Base-by-base conservation (phyloP, 1,140 invertebrate genomes). In the Drosophila suzukii region DNA sequence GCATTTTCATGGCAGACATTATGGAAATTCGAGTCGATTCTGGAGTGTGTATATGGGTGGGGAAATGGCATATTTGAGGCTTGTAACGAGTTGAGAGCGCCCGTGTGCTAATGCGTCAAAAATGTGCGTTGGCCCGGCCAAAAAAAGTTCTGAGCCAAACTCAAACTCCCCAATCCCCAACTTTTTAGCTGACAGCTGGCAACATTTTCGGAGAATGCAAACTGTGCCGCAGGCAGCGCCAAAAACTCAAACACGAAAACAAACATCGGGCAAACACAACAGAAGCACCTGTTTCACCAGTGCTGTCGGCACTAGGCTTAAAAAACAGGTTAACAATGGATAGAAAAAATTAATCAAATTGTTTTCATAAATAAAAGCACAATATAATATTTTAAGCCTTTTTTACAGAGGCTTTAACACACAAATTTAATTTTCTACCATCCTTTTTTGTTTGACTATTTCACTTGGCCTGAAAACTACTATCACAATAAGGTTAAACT, bases 1-100 rank as follows among this genome's bases (percentile, higher is more conserved):
- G 84, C 81, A 89, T 89, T 89, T 89, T 89, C 84, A 89, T 89
- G 81, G 84, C 80, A 89, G 77, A 89, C 84, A 89, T 89, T 89
- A 89, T 89, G 84, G 84, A 89, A 89, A 89, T 89, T 89, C 78
- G 84, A 89, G 84, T 89, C 81, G 77, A 79, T 90, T 68, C 67
- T 89, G 73, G 43, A 62, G 56, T 30, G 60, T 58, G 20, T 56
- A 41, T 51, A 54, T 80, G 60, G 66, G 71, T 60, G 57, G 77
- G 57, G 62, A 90, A 90, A 90, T 90, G 85, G 77, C 74, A 90
- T 89, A 81, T 83, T 78, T 89, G 75, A 80, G 76, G 80, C 84
- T 67, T 89, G 76, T 88, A 89, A 89, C 84, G 66, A 89, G 84
- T 89, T 88, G 72, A 73, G 63, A 27, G 56, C 55, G 38, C 32